Percentiles rank a stretch among this genome's conserved stretches.
Evolutionary conservation across 2,113 vertebrate species (phyloP).

Genomic region (Nycticorax nycticorax): DNA sequence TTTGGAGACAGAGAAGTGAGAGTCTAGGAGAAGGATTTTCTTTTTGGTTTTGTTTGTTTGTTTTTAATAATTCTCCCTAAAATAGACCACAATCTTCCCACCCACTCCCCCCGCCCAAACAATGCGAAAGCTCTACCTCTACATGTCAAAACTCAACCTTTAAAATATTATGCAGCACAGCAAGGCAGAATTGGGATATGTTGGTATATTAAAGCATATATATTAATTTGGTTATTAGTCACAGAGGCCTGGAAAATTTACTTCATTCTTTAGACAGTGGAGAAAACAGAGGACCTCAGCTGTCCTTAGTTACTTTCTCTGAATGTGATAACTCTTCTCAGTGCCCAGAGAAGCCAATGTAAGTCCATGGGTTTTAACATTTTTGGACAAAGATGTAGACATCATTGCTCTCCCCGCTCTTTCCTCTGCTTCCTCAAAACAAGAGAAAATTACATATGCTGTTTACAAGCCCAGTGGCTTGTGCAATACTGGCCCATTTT

Average conservation of each 20-base stretch:
- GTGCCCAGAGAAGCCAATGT: neutral
- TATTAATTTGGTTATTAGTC: constrained; percentile 2
- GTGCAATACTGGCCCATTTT: neutral
- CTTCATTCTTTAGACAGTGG: neutral
- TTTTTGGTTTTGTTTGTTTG: neutral
- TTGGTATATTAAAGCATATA: constrained; percentile 6
- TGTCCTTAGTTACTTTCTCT: constrained; percentile 11
- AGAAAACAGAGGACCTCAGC: constrained; percentile 15
- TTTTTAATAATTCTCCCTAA: neutral
- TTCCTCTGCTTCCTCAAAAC: neutral
- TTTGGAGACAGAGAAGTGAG: neutral
- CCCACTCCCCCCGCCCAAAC: neutral
- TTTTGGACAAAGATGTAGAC: neutral
- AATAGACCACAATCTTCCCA: neutral
- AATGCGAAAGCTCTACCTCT: neutral
- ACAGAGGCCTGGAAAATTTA: neutral
- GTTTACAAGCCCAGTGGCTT: neutral
- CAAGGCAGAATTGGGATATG: neutral
- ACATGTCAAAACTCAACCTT: neutral
- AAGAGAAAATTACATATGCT: neutral
- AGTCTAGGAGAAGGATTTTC: neutral
- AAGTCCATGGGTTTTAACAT: neutral
- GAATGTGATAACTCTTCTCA: neutral
- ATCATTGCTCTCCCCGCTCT: neutral
- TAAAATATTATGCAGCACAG: neutral